Conservation (phyloP, 2,113 vertebrate species). For the Eleginops maclovinus region DNA sequence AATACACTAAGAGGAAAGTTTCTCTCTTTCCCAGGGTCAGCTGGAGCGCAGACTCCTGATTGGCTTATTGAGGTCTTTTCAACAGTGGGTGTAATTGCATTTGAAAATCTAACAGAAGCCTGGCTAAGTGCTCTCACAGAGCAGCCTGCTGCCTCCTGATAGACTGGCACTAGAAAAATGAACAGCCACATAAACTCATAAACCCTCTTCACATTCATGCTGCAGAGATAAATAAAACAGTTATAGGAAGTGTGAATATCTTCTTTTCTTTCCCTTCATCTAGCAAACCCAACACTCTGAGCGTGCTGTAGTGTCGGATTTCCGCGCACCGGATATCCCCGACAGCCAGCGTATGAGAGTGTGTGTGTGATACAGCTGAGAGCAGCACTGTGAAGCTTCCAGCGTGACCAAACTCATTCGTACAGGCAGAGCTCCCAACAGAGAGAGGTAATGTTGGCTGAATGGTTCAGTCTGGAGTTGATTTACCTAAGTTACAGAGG, state of each 20-base stretch:
- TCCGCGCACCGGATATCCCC: neutral
- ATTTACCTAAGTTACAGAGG: neutral
- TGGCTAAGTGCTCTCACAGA: constrained; percentile 16
- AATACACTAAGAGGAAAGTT: neutral
- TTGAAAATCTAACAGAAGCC: neutral
- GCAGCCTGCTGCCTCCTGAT: neutral
- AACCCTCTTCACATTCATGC: neutral
- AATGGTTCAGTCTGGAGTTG: constrained; percentile 10
- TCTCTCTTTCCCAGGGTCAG: neutral
- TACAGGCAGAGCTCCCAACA: neutral
- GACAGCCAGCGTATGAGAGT: neutral
- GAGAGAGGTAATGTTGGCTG: neutral
- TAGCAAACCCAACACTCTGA: neutral
- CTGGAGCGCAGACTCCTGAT: neutral
- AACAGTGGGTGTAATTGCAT: constrained; percentile 18
- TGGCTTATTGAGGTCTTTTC: constrained; percentile 3
- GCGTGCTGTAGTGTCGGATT: constrained; percentile 1
- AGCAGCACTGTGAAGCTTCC: neutral
- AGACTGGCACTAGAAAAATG: neutral
- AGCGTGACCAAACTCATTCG: neutral
- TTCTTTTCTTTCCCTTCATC: neutral
- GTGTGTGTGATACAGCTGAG: constrained; percentile 18
- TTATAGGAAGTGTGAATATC: neutral
- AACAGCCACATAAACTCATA: neutral
- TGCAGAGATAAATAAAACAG: neutral